These are phyloP conservation scores for Luperina testacea DNA, from an alignment of 2,888 invertebrate genomes.

Conservation along the genomic window DNA sequence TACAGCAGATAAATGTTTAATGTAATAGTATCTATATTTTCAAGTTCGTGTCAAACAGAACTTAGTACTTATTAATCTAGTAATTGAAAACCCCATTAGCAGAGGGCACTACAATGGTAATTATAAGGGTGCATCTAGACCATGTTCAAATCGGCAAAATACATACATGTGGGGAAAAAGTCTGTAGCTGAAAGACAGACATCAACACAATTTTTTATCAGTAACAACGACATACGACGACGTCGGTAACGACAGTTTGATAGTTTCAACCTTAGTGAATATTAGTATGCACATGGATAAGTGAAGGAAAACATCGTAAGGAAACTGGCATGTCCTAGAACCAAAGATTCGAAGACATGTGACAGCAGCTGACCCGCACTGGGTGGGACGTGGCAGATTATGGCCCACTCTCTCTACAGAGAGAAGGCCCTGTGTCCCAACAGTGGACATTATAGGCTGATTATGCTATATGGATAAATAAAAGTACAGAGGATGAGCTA, in stretches of 20 bases:
- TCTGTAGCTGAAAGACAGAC: background rate
- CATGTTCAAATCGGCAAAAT: background rate
- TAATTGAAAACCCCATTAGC: conserved; percentile 39
- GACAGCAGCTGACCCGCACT: too few species aligned
- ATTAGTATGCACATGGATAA: background rate
- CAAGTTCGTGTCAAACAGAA: conserved; percentile 30
- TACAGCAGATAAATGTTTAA: background rate
- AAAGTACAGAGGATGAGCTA: too few species aligned
- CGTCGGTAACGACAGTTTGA: background rate
- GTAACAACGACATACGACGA: background rate
- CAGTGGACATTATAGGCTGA: too few species aligned
- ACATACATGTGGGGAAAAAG: background rate
- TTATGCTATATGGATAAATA: too few species aligned
- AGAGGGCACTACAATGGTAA: conserved; percentile 34
- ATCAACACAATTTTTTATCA: background rate
- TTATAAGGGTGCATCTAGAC: conserved; percentile 13
- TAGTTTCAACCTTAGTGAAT: background rate
- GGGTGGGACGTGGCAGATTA: too few species aligned
- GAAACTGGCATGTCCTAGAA: too few species aligned
- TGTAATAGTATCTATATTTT: background rate
- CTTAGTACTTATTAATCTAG: conserved; percentile 23
- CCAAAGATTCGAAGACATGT: too few species aligned
- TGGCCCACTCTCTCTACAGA: too few species aligned
- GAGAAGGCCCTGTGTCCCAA: too few species aligned
- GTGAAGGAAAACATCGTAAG: too few species aligned